Evolutionary conservation across 2,113 vertebrate species (phyloP).

Genomic region (Hippopotamus amphibius): DNA sequence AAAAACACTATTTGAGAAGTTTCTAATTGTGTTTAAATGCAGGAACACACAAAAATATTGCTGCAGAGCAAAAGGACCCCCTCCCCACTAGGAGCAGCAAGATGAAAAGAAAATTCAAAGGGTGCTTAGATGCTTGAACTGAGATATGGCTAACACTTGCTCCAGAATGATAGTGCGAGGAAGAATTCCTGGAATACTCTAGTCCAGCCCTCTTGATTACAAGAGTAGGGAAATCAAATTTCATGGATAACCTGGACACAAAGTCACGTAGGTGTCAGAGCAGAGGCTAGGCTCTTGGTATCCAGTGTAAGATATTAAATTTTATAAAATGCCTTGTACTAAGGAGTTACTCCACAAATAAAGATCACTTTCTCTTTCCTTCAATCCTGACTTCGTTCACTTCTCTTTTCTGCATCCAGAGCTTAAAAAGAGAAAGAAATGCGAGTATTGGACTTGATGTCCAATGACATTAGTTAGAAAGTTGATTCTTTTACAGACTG

Average conservation of each 20-base stretch:
- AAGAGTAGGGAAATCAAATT: neutral
- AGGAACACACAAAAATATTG: neutral
- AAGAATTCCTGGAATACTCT: neutral
- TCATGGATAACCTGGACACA: neutral
- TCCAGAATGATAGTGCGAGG: neutral
- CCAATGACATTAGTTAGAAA: neutral
- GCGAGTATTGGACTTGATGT: neutral
- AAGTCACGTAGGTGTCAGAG: neutral
- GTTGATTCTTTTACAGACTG: neutral
- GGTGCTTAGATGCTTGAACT: neutral
- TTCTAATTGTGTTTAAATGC: neutral
- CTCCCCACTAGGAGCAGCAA: neutral
- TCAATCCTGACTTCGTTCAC: neutral
- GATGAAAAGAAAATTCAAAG: neutral
- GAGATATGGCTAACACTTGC: neutral
- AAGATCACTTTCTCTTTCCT: neutral
- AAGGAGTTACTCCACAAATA: neutral
- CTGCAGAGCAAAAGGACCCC: neutral
- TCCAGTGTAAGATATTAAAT: neutral
- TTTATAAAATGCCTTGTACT: neutral
- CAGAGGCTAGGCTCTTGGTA: neutral
- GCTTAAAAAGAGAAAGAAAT: constrained; percentile 62
- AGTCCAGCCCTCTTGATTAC: neutral
- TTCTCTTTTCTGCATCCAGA: neutral
- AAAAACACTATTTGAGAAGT: neutral